phyloP scores from a whole-genome alignment of 2,888 invertebrate genomes.

The Oxyteleia sp. region DNA sequence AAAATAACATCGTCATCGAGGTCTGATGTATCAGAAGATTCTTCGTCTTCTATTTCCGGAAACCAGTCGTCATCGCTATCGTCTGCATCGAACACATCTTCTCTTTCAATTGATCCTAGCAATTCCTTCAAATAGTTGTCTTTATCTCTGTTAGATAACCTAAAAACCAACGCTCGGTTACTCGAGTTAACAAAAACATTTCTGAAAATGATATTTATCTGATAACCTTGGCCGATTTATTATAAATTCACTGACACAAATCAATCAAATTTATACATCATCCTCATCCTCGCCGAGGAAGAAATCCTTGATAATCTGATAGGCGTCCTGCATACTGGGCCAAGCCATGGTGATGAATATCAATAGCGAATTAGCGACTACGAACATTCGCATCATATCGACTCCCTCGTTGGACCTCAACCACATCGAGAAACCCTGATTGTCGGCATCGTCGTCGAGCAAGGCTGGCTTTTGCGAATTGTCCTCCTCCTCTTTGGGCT shows the following conservation, averaged over 20 bases:
- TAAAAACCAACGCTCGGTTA: too few relatives aligned
- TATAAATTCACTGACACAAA: too few relatives aligned
- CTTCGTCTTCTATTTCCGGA: not conserved
- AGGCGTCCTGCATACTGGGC: slow-evolving; percentile 91
- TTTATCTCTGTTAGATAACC: not conserved
- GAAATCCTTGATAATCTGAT: slow-evolving; percentile 88
- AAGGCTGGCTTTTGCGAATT: slow-evolving; percentile 59
- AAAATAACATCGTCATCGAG: not conserved
- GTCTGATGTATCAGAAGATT: not conserved
- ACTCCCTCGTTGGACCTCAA: slow-evolving; percentile 90
- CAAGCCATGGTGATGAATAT: slow-evolving; percentile 92
- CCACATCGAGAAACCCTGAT: slow-evolving; percentile 85
- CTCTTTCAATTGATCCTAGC: not conserved
- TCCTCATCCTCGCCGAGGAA: slow-evolving; percentile 81
- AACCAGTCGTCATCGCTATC: not conserved
- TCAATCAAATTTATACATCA: slow-evolving; percentile 31
- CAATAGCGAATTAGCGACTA: slow-evolving; percentile 92
- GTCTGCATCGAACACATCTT: not conserved
- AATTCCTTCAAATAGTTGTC: not conserved
- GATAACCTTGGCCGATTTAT: too few relatives aligned
- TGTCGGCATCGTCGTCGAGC: slow-evolving; percentile 80
- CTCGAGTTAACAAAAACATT: too few relatives aligned
- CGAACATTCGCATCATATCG: slow-evolving; percentile 94
- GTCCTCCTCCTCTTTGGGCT: slow-evolving; percentile 67
- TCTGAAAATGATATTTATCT: too few relatives aligned